A percentile compares a stretch with the other conserved stretches of the same genome.
These are phyloP conservation scores for Drosophila paucipuncta DNA, from an alignment of 2,888 invertebrate species.

Conservation along the genomic window DNA sequence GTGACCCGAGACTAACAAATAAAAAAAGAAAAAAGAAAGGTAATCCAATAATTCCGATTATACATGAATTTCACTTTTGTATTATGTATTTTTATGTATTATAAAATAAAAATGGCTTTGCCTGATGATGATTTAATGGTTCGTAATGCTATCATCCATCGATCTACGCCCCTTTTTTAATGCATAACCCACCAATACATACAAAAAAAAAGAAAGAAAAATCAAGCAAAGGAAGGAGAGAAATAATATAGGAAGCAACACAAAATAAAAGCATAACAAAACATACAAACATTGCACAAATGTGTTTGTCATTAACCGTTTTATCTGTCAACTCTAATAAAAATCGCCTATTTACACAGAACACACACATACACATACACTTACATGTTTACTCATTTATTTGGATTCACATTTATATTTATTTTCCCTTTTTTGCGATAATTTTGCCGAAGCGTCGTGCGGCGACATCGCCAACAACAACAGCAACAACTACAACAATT, in stretches of 20 bases:
- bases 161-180: constrained; percentile 14
- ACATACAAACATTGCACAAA: constrained; percentile 44
- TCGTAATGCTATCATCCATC: background rate
- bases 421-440: constrained; percentile 56
- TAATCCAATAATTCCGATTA: constrained; percentile 6
- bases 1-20: background rate
- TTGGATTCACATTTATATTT: constrained; percentile 65
- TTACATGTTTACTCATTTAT: constrained; percentile 61
- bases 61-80: background rate
- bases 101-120: constrained; percentile 11
- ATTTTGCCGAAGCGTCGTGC: constrained; percentile 42
- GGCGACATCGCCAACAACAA: constrained; percentile 56
- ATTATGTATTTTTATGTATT: background rate
- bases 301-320: constrained; percentile 68
- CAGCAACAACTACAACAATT: constrained; percentile 38
- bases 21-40: background rate
- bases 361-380: constrained; percentile 17
- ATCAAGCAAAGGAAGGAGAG: background rate
- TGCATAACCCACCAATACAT: background rate
- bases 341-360: constrained; percentile 39
- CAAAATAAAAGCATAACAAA: constrained; percentile 31
- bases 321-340: constrained; percentile 58
- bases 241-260: constrained; percentile 3
- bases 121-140: constrained; percentile 22
- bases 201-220: background rate